Base-by-base conservation (phyloP, 2,888 invertebrate genomes). In the Phania funesta region DNA sequence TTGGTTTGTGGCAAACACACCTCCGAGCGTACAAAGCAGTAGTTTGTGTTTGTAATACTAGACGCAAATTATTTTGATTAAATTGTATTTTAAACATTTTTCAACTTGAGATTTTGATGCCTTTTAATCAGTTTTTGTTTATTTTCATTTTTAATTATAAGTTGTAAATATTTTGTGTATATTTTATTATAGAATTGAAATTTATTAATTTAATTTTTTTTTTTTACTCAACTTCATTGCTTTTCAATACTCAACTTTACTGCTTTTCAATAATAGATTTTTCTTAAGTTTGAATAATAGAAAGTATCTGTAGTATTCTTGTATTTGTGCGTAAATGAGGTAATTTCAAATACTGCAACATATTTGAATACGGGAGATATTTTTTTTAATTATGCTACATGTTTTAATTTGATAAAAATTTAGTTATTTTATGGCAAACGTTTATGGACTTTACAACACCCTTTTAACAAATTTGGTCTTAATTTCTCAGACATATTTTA, bases 91-190 rank as follows among this genome's bases (percentile, higher is more conserved):
- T 20, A 41, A 32, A 52, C 35, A 46, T 54, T 73, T 60, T 44
- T 29, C 29, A 38, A 44, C 24, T 62, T 48, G 35, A 67, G 16
- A 62, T 68, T 38, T 68, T 62, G 67, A 62, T 38, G 62, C 24
- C 62, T 74, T 74, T 56, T 54, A 74, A 65, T 75, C 18, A 67
- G 7, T 41, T 60, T 60, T 60, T 52, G 16, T 50, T 35, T 9
- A 29, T 35, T 35, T 26, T 26, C n/a, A 32, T 52, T 76, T 76
- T 70, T 78, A 78, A 78, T 78, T 78, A 78, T 41, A 64, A 50
- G 48, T 71, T 64, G 38, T 24, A 65, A 32, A 73, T 41, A 44
- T 58, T 65, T 78, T 62, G 11, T 68, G 24, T 13, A 18, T 68
- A 32, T 35, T 44, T 74, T 13, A 20, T 38, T 73, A 46, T 9